Evolutionary conservation across 2,113 vertebrate species (phyloP), one percentile per base, ranked within the genome.

Genomic region (Nerophis lumbriciformis): DNA sequence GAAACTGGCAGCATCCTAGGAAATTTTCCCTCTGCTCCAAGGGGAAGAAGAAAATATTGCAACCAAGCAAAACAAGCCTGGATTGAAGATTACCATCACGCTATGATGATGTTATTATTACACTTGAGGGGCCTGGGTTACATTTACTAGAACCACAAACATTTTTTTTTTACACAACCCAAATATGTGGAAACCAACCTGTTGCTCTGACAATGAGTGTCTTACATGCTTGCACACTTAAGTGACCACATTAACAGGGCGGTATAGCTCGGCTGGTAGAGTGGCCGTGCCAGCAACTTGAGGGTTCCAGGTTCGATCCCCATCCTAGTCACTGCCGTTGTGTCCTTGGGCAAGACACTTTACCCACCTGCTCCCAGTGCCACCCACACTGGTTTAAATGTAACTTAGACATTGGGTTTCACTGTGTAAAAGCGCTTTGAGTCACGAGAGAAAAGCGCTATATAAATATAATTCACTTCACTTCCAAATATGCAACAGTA

Each of bases 151-250:
- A 59, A 51, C 21, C 28, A 6, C 60, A 37, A 49, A 3, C 28
- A n/a, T n/a, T 3, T 28, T 28, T 28, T 28, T 28, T 28, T 28
- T 28, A 28, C 28, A 28, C 28, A 28, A 14, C 28, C 21, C 2
- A 36, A 36, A 28, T 4, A 52, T 13, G 19, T 2, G 5, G 4
- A 36, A 36, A 35, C 11, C 1, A 36, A 53, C 58, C 35, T 53
- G 45, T 53, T 64, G 13, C 58, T 62, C 60, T 61, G 55, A 70
- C 28, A 28, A 3, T 28, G 10, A 83, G 68, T 77, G 57, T 79
- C 76, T 79, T 59, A 67, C 68, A 69, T 78, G 76, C 47, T 85
- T 81, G 78, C 78, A 75, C 79, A 69, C 79, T 76, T 71, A 80
- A 75, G 71, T 75, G 75, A 78, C 44, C 74, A 53, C 62, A 66